Base-by-base conservation (phyloP, 2,797 vertebrate species). In the Nyctibius grandis region DNA sequence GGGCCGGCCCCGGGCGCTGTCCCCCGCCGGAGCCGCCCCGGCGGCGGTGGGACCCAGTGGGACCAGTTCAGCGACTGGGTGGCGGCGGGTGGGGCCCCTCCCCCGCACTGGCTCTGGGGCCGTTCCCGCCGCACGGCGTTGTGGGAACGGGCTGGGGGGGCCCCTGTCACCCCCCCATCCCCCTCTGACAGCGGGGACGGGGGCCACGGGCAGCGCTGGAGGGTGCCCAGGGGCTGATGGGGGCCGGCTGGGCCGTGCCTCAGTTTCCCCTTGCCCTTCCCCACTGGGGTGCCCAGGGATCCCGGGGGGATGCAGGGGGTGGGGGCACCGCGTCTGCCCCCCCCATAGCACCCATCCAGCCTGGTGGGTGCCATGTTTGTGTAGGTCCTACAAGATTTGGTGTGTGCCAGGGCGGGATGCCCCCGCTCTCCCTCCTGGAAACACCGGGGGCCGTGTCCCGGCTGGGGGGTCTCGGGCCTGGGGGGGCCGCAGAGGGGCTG, bases 21-120 rank as follows among this genome's bases (percentile, higher is more conserved):
- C 93, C 91, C 93, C 84, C 60, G 89, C 89, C 47, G 74, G 95
- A 95, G 87, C 93, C 89, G 93, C 93, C 95, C 93, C 93, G 77
- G 64, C 93, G 86, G 95, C 80, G 69, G 87, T 94, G 89, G 92
- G 95, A 96, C 95, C 93, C 91, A 94, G 95, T 80, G 95, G 94
- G 95, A 95, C 94, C 92, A 94, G 95, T 96, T 94, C 59, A 86
- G 87, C 94, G 90, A 86, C 94, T 96, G 93, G 95, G 95, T 89
- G 95, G 89, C 23, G 64, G 92, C 8, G 94, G 95, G 95, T 53
- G 95, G 92, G 94, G 94, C 74, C 88, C 60, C 90, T 94, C 95
- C 94, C 42, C 95, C 94, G 93, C 91, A 51, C 86, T 86, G 83
- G 89, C 81, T 74, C 80, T 91, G 92, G 73, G 92, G 95, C 95